phyloP scores from a whole-genome alignment of 2,797 vertebrate genomes.

The Fistularia tabacaria region DNA sequence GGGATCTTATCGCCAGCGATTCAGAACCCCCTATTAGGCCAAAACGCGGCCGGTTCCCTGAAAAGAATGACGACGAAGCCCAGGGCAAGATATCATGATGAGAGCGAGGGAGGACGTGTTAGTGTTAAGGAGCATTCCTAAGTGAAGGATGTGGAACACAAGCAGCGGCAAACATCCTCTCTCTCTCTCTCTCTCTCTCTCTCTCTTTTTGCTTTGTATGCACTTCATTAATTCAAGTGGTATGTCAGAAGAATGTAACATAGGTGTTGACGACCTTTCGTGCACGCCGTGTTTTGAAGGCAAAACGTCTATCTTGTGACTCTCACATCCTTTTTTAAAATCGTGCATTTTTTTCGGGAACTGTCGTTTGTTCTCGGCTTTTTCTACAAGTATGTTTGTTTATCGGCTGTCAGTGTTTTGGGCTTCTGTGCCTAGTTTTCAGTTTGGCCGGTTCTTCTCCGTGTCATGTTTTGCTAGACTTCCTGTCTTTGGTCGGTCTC shows the following conservation, averaged over 20 bases:
- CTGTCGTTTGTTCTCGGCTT: too few species aligned
- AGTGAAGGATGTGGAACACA: constrained; percentile 51
- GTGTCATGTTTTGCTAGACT: too few species aligned
- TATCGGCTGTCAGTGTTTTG: too few species aligned
- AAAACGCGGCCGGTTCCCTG: constrained; percentile 14
- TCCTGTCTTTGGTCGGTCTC: too few species aligned
- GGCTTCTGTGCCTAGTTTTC: too few species aligned
- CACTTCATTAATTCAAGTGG: constrained; percentile 1
- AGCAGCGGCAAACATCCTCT: constrained; percentile 38
- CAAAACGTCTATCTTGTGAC: background rate
- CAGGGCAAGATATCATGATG: constrained; percentile 42
- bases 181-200: constrained; percentile 1
- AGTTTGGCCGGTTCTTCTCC: too few species aligned
- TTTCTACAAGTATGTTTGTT: too few species aligned
- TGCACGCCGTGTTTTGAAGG: background rate
- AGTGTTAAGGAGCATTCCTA: constrained; percentile 68
- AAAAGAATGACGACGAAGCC: constrained; percentile 28
- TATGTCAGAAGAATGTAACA: constrained; percentile 1
- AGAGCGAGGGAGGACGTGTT: constrained; percentile 66
- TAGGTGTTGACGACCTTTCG: background rate
- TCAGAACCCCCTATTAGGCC: constrained; percentile 11
- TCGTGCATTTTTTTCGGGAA: too few species aligned
- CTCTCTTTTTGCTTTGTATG: background rate
- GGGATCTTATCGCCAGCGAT: background rate
- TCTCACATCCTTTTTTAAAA: background rate